Conservation (phyloP, 2,888 invertebrate species). For the Rhingia rostrata region DNA sequence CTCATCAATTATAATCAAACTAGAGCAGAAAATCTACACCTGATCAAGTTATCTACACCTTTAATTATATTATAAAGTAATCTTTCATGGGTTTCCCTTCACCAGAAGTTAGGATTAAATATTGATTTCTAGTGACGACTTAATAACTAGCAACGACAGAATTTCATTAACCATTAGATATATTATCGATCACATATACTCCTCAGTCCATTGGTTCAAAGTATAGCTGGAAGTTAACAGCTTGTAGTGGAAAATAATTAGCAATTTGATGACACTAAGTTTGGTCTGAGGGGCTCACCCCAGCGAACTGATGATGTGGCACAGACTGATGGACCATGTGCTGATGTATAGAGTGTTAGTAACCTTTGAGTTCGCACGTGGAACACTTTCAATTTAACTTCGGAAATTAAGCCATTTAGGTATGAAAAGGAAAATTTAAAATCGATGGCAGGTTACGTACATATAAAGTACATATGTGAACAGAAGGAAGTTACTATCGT, state of each 20-base stretch:
- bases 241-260: slow-evolving; percentile 37
- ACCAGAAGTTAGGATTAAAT: background rate
- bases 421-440: slow-evolving; percentile 42
- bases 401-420: slow-evolving; percentile 60
- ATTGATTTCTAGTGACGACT: slow-evolving; percentile 33
- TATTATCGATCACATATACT: background rate
- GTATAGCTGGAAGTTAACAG: slow-evolving; percentile 4
- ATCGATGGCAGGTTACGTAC: background rate
- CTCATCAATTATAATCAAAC: slow-evolving; percentile 28
- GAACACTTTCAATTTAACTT: slow-evolving; percentile 35
- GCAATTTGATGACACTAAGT: slow-evolving; percentile 45
- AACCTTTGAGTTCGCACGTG: background rate
- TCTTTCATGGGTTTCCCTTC: slow-evolving; percentile 16
- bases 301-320: slow-evolving; percentile 31
- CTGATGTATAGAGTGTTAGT: background rate
- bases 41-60: background rate
- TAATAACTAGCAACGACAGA: slow-evolving; percentile 23
- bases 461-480: too few relatives aligned
- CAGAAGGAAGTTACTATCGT: too few relatives aligned
- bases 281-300: too few relatives aligned
- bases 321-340: slow-evolving; percentile 8
- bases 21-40: background rate
- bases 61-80: slow-evolving; percentile 43
- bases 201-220: background rate
- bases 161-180: background rate